Conservation (phyloP, 2,888 invertebrate species). For the Drosophila infuscata region DNA sequence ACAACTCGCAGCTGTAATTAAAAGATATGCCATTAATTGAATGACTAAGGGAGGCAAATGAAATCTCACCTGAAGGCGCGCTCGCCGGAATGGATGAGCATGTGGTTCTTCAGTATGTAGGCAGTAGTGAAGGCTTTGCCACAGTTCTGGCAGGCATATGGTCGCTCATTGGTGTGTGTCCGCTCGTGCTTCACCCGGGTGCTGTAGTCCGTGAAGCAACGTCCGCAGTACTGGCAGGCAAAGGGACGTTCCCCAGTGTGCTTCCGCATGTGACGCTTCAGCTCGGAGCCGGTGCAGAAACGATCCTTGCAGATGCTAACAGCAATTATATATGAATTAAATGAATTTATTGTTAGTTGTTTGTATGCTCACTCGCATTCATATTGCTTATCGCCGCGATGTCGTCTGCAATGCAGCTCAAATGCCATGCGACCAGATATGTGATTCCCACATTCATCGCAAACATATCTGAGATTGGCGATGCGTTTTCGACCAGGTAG, state of each 20-base stretch:
- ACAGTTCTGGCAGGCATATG: slow-evolving; percentile 69
- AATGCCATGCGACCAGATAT: slow-evolving; percentile 69
- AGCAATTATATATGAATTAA: neutral
- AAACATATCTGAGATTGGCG: slow-evolving; percentile 52
- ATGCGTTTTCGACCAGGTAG: slow-evolving; percentile 38
- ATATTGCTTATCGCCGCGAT: slow-evolving; percentile 71
- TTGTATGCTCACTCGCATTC: slow-evolving; percentile 61
- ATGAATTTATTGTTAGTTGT: slow-evolving; percentile 1
- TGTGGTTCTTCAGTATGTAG: slow-evolving; percentile 70
- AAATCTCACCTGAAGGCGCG: slow-evolving; percentile 59
- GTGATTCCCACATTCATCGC: slow-evolving; percentile 71
- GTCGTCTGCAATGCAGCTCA: slow-evolving; percentile 70
- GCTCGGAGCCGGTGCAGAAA: slow-evolving; percentile 71
- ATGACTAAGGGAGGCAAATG: neutral
- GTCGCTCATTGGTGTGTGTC: slow-evolving; percentile 79
- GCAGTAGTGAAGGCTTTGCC: slow-evolving; percentile 76
- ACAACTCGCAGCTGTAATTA: slow-evolving; percentile 52
- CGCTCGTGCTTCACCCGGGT: slow-evolving; percentile 70
- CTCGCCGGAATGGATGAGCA: slow-evolving; percentile 72
- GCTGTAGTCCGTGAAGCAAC: slow-evolving; percentile 71
- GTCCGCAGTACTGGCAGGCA: slow-evolving; percentile 67
- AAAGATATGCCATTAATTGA: neutral
- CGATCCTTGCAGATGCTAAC: slow-evolving; percentile 61
- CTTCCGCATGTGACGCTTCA: slow-evolving; percentile 69
- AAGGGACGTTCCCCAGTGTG: slow-evolving; percentile 73